Evolutionary conservation across 1,140 invertebrate genomes (phyloP).

Genomic region (Drusus annulatus): DNA sequence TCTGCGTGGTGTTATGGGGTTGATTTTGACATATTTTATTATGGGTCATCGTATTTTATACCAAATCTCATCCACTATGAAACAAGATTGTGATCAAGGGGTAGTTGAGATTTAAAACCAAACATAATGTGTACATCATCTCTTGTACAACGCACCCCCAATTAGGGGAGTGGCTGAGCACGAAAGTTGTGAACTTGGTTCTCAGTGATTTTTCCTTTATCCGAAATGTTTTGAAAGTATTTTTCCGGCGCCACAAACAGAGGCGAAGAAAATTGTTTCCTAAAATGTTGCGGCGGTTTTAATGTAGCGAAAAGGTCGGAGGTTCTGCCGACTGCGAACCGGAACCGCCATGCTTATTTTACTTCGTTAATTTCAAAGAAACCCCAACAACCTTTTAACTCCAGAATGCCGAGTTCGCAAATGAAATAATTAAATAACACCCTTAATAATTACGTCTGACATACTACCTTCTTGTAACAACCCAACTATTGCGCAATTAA

Average conservation of each 20-base stretch:
- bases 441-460: not conserved
- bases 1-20: too few relatives aligned
- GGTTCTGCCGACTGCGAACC: not conserved
- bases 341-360: not conserved
- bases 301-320: conserved; percentile 32
- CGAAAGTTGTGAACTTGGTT: too few relatives aligned
- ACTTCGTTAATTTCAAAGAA: conserved; percentile 10
- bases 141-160: too few relatives aligned
- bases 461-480: not conserved
- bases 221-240: too few relatives aligned
- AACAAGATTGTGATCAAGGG: too few relatives aligned
- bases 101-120: too few relatives aligned
- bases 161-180: too few relatives aligned
- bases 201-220: too few relatives aligned
- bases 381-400: conserved; percentile 4
- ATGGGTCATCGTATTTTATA: too few relatives aligned
- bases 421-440: not conserved
- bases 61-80: too few relatives aligned
- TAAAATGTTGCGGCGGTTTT: conserved; percentile 26
- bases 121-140: too few relatives aligned
- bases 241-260: conserved; percentile 21
- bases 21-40: too few relatives aligned
- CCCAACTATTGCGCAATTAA: not conserved
- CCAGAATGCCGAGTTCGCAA: not conserved
- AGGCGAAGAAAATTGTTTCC: conserved; percentile 24